Conservation (phyloP, 2,797 vertebrate genomes). For the Petrocephalus sullivani region DNA sequence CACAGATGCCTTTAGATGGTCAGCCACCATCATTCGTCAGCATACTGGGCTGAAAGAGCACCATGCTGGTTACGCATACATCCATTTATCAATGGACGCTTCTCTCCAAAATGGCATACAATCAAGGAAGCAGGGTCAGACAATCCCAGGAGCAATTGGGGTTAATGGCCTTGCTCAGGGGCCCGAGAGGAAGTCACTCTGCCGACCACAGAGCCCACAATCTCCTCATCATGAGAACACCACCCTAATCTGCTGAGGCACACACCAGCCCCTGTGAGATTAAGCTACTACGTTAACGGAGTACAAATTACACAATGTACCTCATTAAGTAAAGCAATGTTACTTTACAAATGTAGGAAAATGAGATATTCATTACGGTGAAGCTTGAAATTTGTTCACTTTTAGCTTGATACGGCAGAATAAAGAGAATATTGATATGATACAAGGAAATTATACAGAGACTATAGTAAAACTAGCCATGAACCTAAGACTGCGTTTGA, state of each 20-base stretch:
- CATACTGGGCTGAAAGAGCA: neutral
- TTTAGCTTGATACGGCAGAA: neutral
- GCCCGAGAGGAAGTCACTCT: neutral
- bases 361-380: neutral
- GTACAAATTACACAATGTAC: neutral
- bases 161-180: neutral
- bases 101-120: neutral
- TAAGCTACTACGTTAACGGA: neutral
- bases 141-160: neutral
- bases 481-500: neutral
- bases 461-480: neutral
- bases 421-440: neutral
- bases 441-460: neutral
- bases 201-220: neutral
- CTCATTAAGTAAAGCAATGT: neutral
- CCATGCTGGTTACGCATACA: neutral
- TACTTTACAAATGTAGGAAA: neutral
- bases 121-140: neutral
- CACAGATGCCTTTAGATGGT: neutral
- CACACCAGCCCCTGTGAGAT: neutral
- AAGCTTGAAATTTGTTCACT: neutral
- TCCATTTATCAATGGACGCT: neutral
- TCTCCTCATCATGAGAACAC: neutral
- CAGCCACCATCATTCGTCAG: neutral
- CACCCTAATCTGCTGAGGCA: neutral